Percentiles rank a stretch among this genome's conserved stretches.
Evolutionary conservation across 1,140 invertebrate species (phyloP).

Genomic region (Drosophila parvula): DNA sequence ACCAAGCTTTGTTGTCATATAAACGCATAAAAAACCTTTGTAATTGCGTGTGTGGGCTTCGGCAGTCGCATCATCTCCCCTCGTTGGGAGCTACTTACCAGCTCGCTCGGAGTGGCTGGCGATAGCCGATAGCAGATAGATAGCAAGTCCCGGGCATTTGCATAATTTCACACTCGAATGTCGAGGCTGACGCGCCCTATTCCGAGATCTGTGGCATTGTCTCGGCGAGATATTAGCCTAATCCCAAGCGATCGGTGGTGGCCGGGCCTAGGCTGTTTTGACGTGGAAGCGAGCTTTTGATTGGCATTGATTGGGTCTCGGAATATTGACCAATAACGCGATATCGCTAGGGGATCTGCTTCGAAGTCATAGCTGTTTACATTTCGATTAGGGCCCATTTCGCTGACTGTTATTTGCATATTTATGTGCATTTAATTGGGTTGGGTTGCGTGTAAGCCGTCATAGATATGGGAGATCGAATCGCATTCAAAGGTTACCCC

Average conservation of each 20-base stretch:
- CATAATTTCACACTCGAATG: slow-evolving; percentile 75
- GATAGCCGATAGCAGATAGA: slow-evolving; percentile 24
- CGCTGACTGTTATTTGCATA: slow-evolving; percentile 62
- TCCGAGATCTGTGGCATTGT: slow-evolving; percentile 35
- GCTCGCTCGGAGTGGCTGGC: slow-evolving; percentile 9
- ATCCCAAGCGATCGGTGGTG: slow-evolving; percentile 29
- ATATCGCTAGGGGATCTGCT: slow-evolving; percentile 29
- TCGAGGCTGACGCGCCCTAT: slow-evolving; percentile 50
- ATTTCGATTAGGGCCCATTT: slow-evolving; percentile 76
- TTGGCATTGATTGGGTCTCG: slow-evolving; percentile 69
- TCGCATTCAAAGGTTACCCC: slow-evolving; percentile 16
- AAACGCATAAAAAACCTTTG: slow-evolving; percentile 53
- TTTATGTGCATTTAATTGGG: slow-evolving; percentile 81
- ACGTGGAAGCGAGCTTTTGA: slow-evolving; percentile 69
- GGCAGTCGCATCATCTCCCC: slow-evolving; percentile 14
- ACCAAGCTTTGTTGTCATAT: slow-evolving; percentile 65
- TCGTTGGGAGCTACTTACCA: slow-evolving; percentile 40
- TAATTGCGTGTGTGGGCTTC: slow-evolving; percentile 63
- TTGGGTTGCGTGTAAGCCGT: slow-evolving; percentile 59
- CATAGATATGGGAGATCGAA: slow-evolving; percentile 21
- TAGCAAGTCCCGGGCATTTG: slow-evolving; percentile 61
- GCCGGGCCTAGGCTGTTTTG: slow-evolving; percentile 54
- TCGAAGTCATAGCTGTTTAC: slow-evolving; percentile 75
- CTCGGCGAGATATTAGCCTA: slow-evolving; percentile 30
- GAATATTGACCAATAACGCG: slow-evolving; percentile 55